Evolutionary conservation across 1,140 invertebrate species (phyloP).

Genomic region (Apis laboriosa): DNA sequence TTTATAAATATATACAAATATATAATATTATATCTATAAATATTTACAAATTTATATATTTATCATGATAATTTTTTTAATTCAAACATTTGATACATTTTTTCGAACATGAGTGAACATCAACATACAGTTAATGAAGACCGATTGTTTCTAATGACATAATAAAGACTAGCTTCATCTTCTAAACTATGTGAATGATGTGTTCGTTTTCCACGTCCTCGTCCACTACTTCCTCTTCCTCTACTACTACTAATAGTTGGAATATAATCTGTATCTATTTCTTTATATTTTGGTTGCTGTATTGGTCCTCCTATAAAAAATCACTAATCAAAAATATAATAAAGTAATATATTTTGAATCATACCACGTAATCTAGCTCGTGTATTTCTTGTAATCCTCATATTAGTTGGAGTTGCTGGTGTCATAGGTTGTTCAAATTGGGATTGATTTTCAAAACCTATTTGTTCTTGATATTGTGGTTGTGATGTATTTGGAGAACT

Average conservation of each 20-base stretch:
- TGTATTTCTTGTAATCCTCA: slow-evolving; percentile 80
- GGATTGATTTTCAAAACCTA: slow-evolving; percentile 69
- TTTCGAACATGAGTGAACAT: slow-evolving; percentile 10
- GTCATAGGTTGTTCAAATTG: slow-evolving; percentile 80
- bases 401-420: slow-evolving; percentile 76
- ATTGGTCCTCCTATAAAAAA: slow-evolving; percentile 71
- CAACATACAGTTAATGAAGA: slow-evolving; percentile 87
- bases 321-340: background rate
- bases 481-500: slow-evolving; percentile 75
- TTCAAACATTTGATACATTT: background rate
- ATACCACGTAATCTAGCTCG: slow-evolving; percentile 79
- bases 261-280: slow-evolving; percentile 76
- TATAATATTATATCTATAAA: background rate
- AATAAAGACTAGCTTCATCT: slow-evolving; percentile 92
- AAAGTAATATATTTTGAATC: slow-evolving; percentile 21
- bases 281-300: slow-evolving; percentile 78
- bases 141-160: slow-evolving; percentile 89
- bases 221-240: slow-evolving; percentile 71
- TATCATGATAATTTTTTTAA: background rate
- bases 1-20: too few relatives aligned
- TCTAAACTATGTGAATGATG: slow-evolving; percentile 82
- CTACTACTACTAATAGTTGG: slow-evolving; percentile 61
- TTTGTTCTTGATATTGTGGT: slow-evolving; percentile 75
- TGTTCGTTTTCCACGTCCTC: slow-evolving; percentile 78
- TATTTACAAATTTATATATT: slow-evolving; percentile 10